Evolutionary conservation across 2,797 vertebrate species (phyloP).

Genomic region (Adrianichthys oophorus): DNA sequence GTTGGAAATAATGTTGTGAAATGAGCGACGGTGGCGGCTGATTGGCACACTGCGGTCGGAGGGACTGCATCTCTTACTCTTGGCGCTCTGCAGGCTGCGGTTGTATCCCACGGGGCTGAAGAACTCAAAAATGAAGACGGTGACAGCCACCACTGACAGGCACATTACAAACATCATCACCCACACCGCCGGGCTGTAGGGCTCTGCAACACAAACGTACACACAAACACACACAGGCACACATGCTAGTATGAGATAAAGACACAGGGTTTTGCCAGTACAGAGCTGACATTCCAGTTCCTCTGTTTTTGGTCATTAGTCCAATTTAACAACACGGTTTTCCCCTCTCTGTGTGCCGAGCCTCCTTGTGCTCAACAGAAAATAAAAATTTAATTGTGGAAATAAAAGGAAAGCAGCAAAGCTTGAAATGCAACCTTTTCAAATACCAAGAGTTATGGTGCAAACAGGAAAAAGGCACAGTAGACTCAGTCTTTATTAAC

Average conservation of each 20-base stretch:
- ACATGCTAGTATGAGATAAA: slow-evolving; percentile 16
- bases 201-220: slow-evolving; percentile 78
- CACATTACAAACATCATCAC: slow-evolving; percentile 99
- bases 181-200: slow-evolving; percentile 95
- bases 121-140: slow-evolving; percentile 97
- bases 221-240: slow-evolving; percentile 19
- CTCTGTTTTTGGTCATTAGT: too few relatives aligned
- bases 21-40: slow-evolving; percentile 38
- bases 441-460: too few relatives aligned
- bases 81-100: slow-evolving; percentile 90
- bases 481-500: too few relatives aligned
- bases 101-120: slow-evolving; percentile 96
- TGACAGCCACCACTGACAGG: slow-evolving; percentile 93
- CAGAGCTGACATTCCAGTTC: not conserved
- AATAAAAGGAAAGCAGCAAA: too few relatives aligned
- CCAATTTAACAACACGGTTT: too few relatives aligned
- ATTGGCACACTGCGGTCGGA: slow-evolving; percentile 34
- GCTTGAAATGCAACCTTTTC: too few relatives aligned
- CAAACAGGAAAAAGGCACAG: too few relatives aligned
- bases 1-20: slow-evolving; percentile 41
- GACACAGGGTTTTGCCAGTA: slow-evolving; percentile 19
- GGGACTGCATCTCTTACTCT: slow-evolving; percentile 79
- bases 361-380: too few relatives aligned
- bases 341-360: too few relatives aligned
- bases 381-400: too few relatives aligned